These are phyloP conservation scores for Pseudomyrmex sp. DNA, from an alignment of 1,140 invertebrate genomes.

Conservation along the genomic window DNA sequence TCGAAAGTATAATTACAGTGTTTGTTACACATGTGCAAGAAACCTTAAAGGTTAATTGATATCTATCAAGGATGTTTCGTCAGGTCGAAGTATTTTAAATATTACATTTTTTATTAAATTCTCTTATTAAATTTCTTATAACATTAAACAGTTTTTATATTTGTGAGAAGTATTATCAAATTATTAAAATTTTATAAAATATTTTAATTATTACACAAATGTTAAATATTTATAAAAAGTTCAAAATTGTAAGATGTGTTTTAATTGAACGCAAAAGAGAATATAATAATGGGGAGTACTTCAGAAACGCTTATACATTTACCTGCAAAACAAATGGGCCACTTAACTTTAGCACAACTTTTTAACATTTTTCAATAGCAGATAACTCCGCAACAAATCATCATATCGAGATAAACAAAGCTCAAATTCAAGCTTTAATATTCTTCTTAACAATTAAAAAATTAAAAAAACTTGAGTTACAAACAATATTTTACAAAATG, in stretches of 20 bases:
- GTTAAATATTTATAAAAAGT: background rate
- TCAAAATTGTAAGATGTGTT: background rate
- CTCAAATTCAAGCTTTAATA: no score
- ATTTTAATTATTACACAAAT: no score
- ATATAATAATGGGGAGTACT: background rate
- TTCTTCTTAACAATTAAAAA: no score
- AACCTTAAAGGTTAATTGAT: conserved; percentile 5
- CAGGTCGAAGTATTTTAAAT: no score
- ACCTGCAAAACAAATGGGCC: no score
- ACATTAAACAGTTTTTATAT: background rate
- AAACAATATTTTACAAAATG: no score
- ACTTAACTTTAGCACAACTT: no score
- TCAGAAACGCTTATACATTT: background rate
- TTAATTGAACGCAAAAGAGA: background rate
- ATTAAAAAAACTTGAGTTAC: no score
- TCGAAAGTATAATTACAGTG: conserved; percentile 6
- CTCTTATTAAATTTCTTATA: background rate
- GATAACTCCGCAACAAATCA: no score
- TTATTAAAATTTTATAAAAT: background rate
- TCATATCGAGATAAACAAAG: no score
- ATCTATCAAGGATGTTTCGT: background rate
- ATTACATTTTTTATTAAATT: no score
- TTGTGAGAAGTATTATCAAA: background rate
- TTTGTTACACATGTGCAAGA: background rate
- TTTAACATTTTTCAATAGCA: no score